A percentile compares a stretch with the other conserved stretches of the same genome.
These are phyloP conservation scores for Ctenopoma multispine DNA, from an alignment of 2,797 vertebrate species.

Conservation along the genomic window DNA sequence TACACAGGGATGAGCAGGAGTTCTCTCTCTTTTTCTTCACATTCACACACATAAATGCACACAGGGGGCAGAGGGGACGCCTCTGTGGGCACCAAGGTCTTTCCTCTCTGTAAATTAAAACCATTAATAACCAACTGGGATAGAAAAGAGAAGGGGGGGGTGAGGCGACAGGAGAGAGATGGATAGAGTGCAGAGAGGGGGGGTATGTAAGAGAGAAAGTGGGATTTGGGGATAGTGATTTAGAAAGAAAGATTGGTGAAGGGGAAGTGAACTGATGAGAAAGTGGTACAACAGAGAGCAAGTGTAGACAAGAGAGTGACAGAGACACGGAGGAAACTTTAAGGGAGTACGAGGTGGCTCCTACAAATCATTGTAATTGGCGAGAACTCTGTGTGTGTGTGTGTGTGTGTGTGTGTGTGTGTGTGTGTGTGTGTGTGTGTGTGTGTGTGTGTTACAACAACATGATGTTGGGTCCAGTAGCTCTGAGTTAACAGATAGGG, in stretches of 20 bases:
- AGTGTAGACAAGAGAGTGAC: conserved; percentile 8
- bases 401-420: neutral
- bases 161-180: conserved; percentile 41
- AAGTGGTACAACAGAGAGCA: conserved; percentile 8
- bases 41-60: conserved; percentile 68
- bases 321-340: conserved; percentile 24
- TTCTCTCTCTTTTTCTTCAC: conserved; percentile 35
- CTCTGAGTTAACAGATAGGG: neutral
- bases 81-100: conserved; percentile 85
- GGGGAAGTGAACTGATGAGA: conserved; percentile 39
- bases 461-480: neutral
- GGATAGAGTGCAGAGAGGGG: conserved; percentile 37
- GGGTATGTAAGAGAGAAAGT: conserved; percentile 27
- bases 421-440: too few species aligned
- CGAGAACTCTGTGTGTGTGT: conserved; percentile 17
- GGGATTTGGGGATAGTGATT: conserved; percentile 44
- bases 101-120: conserved; percentile 91
- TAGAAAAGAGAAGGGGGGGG: conserved; percentile 38
- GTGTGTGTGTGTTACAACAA: too few species aligned
- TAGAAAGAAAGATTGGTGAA: conserved; percentile 50
- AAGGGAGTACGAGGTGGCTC: conserved; percentile 20
- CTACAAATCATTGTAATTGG: conserved; percentile 61
- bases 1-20: conserved; percentile 57
- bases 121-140: conserved; percentile 90
- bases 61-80: conserved; percentile 69